Conservation (phyloP, 2,113 vertebrate genomes). For the Cygnus atratus region DNA sequence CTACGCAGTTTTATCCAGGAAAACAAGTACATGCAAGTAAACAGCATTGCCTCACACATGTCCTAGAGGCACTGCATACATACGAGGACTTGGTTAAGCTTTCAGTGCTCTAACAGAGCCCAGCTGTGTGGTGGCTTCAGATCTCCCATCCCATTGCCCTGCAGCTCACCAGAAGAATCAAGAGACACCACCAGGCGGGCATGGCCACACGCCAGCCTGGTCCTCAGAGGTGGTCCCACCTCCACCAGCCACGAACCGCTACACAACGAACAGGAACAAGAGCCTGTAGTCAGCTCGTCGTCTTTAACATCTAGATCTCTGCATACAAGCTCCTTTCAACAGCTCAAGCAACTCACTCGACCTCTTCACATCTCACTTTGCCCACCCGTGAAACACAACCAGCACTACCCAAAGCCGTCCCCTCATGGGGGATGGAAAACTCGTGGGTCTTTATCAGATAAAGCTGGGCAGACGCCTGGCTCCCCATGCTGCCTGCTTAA, state of each 20-base stretch:
- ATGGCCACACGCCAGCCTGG: rapidly evolving
- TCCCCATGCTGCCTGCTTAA: rapidly evolving
- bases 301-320: background rate
- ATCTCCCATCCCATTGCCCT: background rate
- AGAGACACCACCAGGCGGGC: background rate
- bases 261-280: rapidly evolving
- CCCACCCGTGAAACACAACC: background rate
- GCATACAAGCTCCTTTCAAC: background rate
- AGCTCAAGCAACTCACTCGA: background rate
- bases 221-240: background rate
- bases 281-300: rapidly evolving
- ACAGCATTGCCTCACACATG: constrained; percentile 21
- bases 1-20: constrained; percentile 17
- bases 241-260: background rate
- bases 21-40: constrained; percentile 56
- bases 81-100: background rate
- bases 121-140: constrained; percentile 1
- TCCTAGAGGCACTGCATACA: constrained; percentile 13
- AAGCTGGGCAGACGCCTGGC: background rate
- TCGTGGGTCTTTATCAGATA: background rate
- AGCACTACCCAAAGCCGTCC: background rate
- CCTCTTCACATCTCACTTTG: background rate
- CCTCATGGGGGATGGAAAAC: rapidly evolving
- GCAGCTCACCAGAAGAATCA: background rate
- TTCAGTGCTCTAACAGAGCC: background rate